A percentile compares a stretch with the other conserved stretches of the same genome.
Evolutionary conservation across 2,113 vertebrate genomes (phyloP).

Genomic region (Orientallactaga bullata): DNA sequence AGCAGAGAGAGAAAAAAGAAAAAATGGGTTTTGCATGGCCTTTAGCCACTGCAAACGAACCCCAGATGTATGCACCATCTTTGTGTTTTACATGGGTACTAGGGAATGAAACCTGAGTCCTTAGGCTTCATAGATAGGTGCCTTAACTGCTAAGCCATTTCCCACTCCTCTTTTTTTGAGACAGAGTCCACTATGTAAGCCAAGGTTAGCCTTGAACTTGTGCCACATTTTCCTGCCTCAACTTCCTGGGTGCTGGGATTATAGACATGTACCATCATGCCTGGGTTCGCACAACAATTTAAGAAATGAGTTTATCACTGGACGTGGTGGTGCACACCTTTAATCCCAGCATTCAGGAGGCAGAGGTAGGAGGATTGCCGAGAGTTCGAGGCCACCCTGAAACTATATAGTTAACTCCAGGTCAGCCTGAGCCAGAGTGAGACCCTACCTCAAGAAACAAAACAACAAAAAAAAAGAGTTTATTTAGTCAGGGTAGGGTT

Average conservation of each 20-base stretch:
- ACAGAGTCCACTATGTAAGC: neutral
- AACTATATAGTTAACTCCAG: too few species aligned
- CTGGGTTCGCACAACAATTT: neutral
- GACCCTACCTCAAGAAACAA: too few species aligned
- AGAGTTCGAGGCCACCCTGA: too few species aligned
- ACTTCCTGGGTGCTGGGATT: neutral
- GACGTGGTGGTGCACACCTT: too few species aligned
- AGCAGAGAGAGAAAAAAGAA: too few species aligned
- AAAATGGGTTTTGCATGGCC: too few species aligned
- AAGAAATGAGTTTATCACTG: neutral
- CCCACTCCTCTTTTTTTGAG: neutral
- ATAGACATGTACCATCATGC: neutral
- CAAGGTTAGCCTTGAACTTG: neutral
- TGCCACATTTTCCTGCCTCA: neutral
- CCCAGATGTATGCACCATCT: neutral
- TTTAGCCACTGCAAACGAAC: too few species aligned
- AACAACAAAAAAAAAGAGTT: too few species aligned
- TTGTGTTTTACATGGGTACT: neutral
- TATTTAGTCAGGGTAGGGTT: too few species aligned
- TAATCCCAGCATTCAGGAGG: too few species aligned
- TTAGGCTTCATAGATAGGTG: neutral
- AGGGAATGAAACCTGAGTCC: neutral
- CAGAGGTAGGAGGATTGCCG: too few species aligned
- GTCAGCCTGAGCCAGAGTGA: too few species aligned
- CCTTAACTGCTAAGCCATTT: neutral